phyloP scores from a whole-genome alignment of 1,140 invertebrate species.

The Berghia stephanieae region DNA sequence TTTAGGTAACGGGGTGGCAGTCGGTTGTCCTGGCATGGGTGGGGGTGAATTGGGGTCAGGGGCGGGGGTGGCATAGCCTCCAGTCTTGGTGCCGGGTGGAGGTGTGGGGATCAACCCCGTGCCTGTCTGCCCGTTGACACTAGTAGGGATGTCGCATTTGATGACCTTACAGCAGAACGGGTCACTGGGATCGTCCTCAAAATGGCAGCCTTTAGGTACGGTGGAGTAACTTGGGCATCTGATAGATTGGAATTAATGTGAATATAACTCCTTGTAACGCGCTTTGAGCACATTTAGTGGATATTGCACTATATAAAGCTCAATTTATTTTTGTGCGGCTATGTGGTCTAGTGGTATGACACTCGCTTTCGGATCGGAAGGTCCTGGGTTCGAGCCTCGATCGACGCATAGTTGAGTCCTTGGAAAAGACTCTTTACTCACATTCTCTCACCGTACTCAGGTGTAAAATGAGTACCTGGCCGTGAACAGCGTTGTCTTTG shows the following conservation, averaged over 20 bases:
- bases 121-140: slow-evolving; percentile 17
- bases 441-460: too few species aligned
- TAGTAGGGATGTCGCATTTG: slow-evolving; percentile 39
- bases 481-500: too few species aligned
- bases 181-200: slow-evolving; percentile 46
- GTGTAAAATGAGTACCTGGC: too few species aligned
- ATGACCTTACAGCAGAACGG: slow-evolving; percentile 47
- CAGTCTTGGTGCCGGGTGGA: slow-evolving; percentile 18
- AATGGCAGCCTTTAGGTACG: slow-evolving; percentile 41
- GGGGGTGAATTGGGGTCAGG: slow-evolving; percentile 26
- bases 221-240: slow-evolving; percentile 46
- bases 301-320: too few species aligned
- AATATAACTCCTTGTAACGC: neutral
- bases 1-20: slow-evolving; percentile 36
- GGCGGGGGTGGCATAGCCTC: slow-evolving; percentile 33
- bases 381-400: too few species aligned
- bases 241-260: neutral
- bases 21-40: slow-evolving; percentile 10
- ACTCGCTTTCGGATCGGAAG: too few species aligned
- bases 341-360: too few species aligned
- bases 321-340: too few species aligned
- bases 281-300: too few species aligned
- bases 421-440: too few species aligned
- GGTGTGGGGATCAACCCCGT: slow-evolving; percentile 28
- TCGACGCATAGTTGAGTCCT: too few species aligned